A percentile compares a stretch with the other conserved stretches of the same genome.
Conservation (phyloP, 2,888 invertebrate species). For the Diadegma fenestrale region DNA sequence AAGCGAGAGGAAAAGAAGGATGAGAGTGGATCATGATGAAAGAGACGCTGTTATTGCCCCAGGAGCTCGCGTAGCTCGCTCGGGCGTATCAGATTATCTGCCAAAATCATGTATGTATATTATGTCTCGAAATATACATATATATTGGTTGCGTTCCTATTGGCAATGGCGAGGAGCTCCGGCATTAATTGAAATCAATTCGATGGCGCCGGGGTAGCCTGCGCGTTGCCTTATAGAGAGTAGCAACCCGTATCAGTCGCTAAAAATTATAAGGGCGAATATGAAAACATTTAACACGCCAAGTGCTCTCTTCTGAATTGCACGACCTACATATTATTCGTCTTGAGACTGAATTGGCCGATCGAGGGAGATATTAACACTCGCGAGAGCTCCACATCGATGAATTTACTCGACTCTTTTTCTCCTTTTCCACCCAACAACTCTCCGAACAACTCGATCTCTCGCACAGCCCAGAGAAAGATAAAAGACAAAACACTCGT, state of each 20-base stretch:
- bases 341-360: conserved; percentile 15
- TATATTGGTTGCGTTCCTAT: conserved; percentile 17
- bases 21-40: conserved; percentile 37
- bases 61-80: conserved; percentile 51
- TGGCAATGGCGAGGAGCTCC: conserved; percentile 46
- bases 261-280: conserved; percentile 31
- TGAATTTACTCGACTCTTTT: conserved; percentile 28
- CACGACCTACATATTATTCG: neutral
- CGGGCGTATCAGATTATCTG: conserved; percentile 64
- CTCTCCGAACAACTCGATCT: conserved; percentile 38
- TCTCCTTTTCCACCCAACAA: conserved; percentile 19
- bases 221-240: conserved; percentile 58
- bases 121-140: neutral
- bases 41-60: conserved; percentile 32
- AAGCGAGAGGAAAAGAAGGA: conserved; percentile 34
- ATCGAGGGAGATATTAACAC: conserved; percentile 60
- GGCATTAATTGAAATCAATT: conserved; percentile 77
- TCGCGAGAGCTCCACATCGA: conserved; percentile 47
- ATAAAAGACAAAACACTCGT: conserved; percentile 39
- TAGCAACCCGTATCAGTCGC: conserved; percentile 19
- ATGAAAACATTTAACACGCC: neutral
- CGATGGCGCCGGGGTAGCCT: conserved; percentile 72
- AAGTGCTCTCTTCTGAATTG: neutral
- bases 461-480: conserved; percentile 4
- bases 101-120: conserved; percentile 51